Conservation (phyloP, 1,140 invertebrate genomes). For the Zaprionus nigranus region DNA sequence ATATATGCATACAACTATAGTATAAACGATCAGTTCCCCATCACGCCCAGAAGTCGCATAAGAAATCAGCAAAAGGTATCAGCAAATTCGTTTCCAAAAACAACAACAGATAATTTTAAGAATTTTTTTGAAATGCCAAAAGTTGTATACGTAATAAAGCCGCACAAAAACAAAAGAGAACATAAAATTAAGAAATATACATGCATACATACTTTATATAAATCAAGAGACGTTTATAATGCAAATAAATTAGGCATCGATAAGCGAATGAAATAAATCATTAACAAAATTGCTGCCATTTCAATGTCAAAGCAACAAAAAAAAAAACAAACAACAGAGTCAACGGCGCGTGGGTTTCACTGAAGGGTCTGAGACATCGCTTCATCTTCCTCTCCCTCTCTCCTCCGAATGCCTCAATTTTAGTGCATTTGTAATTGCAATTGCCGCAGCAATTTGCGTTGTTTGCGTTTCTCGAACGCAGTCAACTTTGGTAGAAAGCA, state of each 20-base stretch:
- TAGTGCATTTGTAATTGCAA: constrained; percentile 35
- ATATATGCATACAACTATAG: constrained; percentile 40
- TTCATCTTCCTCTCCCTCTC: not conserved
- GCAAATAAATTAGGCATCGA: constrained; percentile 25
- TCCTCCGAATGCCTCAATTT: constrained; percentile 27
- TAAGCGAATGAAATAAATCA: constrained; percentile 29
- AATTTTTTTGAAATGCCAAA: constrained; percentile 41
- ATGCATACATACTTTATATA: constrained; percentile 9
- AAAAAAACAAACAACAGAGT: constrained; percentile 38
- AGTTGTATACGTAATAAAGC: constrained; percentile 27
- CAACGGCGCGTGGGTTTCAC: constrained; percentile 41
- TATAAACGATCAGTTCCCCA: constrained; percentile 54
- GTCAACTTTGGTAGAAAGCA: constrained; percentile 18
- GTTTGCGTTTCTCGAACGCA: constrained; percentile 31
- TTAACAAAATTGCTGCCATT: constrained; percentile 50
- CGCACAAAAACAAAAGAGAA: not conserved
- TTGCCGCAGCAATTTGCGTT: constrained; percentile 35
- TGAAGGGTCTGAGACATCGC: constrained; percentile 25
- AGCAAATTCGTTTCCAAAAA: constrained; percentile 16
- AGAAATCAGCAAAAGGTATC: constrained; percentile 38
- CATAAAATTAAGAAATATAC: not conserved
- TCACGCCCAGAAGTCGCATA: constrained; percentile 26
- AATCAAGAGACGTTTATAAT: constrained; percentile 25
- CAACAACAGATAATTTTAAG: constrained; percentile 16
- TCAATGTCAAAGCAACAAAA: constrained; percentile 68